phyloP scores from a whole-genome alignment of 2,113 vertebrate species.

The Cyanoramphus novaezelandiae region DNA sequence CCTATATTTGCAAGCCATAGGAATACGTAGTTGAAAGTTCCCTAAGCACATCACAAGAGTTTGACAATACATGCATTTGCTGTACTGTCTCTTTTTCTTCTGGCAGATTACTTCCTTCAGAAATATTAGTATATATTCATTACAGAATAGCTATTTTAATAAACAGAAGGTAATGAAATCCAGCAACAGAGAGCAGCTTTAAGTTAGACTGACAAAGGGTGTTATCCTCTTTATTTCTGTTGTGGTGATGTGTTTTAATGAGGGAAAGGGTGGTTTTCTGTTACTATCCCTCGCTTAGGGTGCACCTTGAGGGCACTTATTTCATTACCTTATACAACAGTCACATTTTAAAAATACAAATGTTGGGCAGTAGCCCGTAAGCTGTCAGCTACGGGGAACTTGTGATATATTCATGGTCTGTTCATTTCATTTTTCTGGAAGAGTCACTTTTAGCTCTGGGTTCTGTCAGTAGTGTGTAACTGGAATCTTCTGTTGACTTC shows the following conservation, averaged over 20 bases:
- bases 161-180: background rate
- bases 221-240: background rate
- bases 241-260: background rate
- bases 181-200: background rate
- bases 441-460: constrained; percentile 27
- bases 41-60: background rate
- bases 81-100: background rate
- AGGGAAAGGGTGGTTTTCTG: background rate
- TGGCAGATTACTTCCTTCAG: background rate
- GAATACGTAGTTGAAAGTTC: background rate
- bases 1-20: background rate
- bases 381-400: background rate
- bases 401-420: background rate
- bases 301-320: background rate
- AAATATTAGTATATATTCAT: background rate
- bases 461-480: constrained; percentile 12
- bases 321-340: constrained; percentile 16
- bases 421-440: background rate
- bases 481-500: background rate
- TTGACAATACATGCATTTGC: background rate
- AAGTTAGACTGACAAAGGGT: background rate
- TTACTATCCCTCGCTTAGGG: background rate
- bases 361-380: constrained; percentile 17
- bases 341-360: background rate
- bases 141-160: background rate